phyloP scores from a whole-genome alignment of 2,888 invertebrate genomes.

The Amblyteles armatorius region DNA sequence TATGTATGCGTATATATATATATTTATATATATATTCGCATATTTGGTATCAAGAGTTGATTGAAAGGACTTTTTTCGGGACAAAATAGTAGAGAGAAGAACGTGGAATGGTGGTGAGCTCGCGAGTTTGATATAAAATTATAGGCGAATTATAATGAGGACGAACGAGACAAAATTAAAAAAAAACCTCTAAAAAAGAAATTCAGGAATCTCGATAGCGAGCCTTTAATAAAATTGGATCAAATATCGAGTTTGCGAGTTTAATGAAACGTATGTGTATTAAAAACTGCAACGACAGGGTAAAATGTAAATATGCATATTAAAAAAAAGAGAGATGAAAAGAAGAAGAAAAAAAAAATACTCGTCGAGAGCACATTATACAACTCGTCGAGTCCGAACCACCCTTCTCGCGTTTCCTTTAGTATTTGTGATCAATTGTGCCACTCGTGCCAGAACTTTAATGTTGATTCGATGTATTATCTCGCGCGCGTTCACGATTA shows the following conservation, averaged over 20 bases:
- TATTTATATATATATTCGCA: conserved; percentile 28
- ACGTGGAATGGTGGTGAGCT: conserved; percentile 57
- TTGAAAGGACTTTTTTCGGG: conserved; percentile 62
- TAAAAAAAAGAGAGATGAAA: conserved; percentile 20
- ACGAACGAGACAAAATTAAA: background rate
- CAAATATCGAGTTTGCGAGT: conserved; percentile 38
- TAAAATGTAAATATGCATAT: conserved; percentile 55
- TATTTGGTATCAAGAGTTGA: conserved; percentile 59
- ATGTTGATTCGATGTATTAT: conserved; percentile 67
- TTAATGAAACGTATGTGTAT: conserved; percentile 25
- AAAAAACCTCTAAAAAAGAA: background rate
- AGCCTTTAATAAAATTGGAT: conserved; percentile 6
- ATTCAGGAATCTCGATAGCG: background rate
- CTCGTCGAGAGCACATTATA: conserved; percentile 26
- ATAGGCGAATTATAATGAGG: conserved; percentile 7
- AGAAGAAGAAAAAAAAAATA: conserved; percentile 14
- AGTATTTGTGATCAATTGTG: conserved; percentile 82
- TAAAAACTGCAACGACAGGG: conserved; percentile 57
- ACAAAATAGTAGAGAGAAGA: conserved; percentile 66
- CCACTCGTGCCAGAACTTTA: conserved; percentile 78
- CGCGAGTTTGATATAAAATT: conserved; percentile 46
- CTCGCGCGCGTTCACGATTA: conserved; percentile 65
- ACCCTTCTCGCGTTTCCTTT: conserved; percentile 67
- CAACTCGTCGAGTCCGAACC: conserved; percentile 23
- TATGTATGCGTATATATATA: background rate